Percentiles rank a stretch among this genome's conserved stretches.
Conservation (phyloP, 2,113 vertebrate genomes). For the Chelonoidis abingdonii region DNA sequence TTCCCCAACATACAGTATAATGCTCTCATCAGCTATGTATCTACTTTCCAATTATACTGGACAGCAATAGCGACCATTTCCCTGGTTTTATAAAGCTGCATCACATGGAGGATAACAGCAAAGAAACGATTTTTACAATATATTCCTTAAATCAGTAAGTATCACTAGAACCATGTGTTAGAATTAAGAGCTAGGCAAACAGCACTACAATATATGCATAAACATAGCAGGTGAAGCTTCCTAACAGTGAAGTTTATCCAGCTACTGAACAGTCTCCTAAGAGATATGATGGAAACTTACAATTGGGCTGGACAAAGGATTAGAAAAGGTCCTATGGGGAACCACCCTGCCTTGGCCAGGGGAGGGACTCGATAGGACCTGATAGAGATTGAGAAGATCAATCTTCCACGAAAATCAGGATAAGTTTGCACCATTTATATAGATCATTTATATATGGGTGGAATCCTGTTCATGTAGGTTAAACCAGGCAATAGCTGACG, state of each 20-base stretch:
- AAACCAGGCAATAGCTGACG: neutral
- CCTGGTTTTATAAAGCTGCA: neutral
- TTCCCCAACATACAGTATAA: neutral
- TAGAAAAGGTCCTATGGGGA: neutral
- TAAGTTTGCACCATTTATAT: neutral
- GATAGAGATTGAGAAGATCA: neutral
- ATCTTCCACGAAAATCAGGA: neutral
- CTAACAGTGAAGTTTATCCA: accelerated
- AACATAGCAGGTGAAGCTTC: accelerated
- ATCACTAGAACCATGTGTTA: constrained; percentile 4
- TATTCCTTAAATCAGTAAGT: neutral
- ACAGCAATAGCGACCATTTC: neutral
- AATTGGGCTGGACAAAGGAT: neutral
- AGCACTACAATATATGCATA: accelerated
- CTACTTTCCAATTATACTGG: neutral
- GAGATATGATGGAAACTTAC: neutral
- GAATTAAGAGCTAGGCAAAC: neutral
- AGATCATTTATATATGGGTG: neutral
- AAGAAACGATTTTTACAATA: neutral
- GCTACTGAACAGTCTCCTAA: accelerated
- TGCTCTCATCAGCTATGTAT: neutral
- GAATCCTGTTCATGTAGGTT: neutral
- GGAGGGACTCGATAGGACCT: neutral
- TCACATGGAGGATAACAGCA: neutral
- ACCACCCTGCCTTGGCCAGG: neutral